Evolutionary conservation across 2,888 invertebrate genomes (phyloP), one percentile per base, ranked within the genome.

Genomic region (Drosophila colorata): DNA sequence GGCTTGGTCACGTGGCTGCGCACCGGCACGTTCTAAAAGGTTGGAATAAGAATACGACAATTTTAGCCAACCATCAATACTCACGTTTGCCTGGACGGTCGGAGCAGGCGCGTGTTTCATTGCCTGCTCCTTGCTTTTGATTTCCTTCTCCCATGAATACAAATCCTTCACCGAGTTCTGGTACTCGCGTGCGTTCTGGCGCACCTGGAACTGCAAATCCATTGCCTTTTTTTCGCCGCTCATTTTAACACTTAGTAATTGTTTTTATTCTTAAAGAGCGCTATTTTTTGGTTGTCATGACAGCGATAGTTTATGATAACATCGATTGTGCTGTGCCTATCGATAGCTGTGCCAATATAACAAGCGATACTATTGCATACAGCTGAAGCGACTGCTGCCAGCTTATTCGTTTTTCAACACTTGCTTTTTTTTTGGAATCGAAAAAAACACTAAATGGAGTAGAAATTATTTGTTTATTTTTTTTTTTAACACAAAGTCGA

Each of bases 121-220:
- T 46, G 90, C 75, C 48, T 83, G 83, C 56, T 92, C 92, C 53
- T 91, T 91, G 57, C 78, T 83, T 70, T 92, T 92, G 13, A 92
- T 90, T 58, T 92, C 91, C 56, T 90, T 90, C 55, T 92, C 90
- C 92, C 92, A 92, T 47, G 78, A 88, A 41, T 84, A 90, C 11
- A 92, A 64, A 46, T 92, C 91, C 25, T 86, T 89, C 0, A 92
- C 69, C 8, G 86, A 78, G 40, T 64, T 90, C 44, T 87, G 87
- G 16, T 90, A 70, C 9, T 90, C 91, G 8, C 81, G 82, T 7
- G 91, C 89, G 51, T 90, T 90, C 33, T 87, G 84, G 48, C 91
- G 88, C 80, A 93, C 80, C 91, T 94, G 83, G 84, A 93, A 93
- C 89, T 91, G 93, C 37, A 90, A 46, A 59, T 91, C 87, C 23